phyloP scores from a whole-genome alignment of 2,888 invertebrate genomes.

The Cantharis rufa region DNA sequence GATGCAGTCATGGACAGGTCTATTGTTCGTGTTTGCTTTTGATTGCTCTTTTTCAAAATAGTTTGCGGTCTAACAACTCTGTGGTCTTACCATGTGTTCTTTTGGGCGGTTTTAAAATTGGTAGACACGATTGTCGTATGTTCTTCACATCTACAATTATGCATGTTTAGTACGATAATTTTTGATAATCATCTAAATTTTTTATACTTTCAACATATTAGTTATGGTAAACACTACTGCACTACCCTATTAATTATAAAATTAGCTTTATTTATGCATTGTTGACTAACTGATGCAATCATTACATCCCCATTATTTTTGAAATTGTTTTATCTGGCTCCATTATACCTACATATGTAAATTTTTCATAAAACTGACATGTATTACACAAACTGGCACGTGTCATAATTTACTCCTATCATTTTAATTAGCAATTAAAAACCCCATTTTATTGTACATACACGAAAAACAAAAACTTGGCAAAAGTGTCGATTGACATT shows the following conservation, averaged over 20 bases:
- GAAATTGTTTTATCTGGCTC: neutral
- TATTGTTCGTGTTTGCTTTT: constrained; percentile 32
- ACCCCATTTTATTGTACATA: neutral
- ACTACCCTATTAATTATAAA: neutral
- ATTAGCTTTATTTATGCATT: neutral
- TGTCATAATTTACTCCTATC: constrained; percentile 8
- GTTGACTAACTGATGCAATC: neutral
- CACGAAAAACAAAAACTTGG: neutral
- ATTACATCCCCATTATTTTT: neutral
- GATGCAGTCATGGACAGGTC: constrained; percentile 45
- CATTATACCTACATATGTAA: neutral
- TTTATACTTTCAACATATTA: neutral
- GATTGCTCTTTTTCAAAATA: constrained; percentile 35
- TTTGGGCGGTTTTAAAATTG: constrained; percentile 19
- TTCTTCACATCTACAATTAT: constrained; percentile 31
- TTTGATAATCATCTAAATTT: constrained; percentile 4
- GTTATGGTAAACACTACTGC: neutral
- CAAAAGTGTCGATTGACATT: neutral
- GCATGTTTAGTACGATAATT: constrained; percentile 11
- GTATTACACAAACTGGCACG: constrained; percentile 27
- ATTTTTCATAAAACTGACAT: constrained; percentile 14
- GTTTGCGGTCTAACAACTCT: constrained; percentile 51
- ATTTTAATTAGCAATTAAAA: neutral
- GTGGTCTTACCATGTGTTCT: constrained; percentile 41
- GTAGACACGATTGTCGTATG: constrained; percentile 48